Base-by-base conservation (phyloP, 64 coral and sea anemone genomes). In the Montipora cactus region DNA sequence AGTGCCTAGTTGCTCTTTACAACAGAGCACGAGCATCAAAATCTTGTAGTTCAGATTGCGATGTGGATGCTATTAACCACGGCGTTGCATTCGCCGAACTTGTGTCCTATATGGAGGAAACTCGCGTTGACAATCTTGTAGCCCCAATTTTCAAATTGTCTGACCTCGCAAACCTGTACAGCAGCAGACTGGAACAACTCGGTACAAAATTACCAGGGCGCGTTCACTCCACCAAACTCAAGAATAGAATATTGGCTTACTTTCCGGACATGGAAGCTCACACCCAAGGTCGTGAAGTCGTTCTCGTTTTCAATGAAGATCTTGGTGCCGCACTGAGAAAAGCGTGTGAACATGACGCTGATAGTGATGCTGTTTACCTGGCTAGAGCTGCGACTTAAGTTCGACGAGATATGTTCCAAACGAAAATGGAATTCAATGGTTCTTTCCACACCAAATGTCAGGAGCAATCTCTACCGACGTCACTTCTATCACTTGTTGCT, bases 161-260 rank as follows among this genome's bases (percentile, higher is more conserved):
- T 45, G 93, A 94, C 52, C 67, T 94, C 3, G 44, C 82, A 13
- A 83, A 55, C 10, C 19, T 84, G 21, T 94, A 89, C 53, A 59
- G 37, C 8, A 46, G 50, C n/a, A 83, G 78, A 66, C 76, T 94
- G 18, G 44, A 44, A 74, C 75, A 94, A 88, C 50, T 94, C n/a
- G 87, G 93, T 46, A 57, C 45, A 68, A 28, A 10, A 53, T 22
- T 59, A 37, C 8, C 2, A 62, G 77, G 87, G 8, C 71, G 74
- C 49, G 37, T 95, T 50, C 80, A 95, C 73, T 78, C 88, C 9
- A 95, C 80, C 18, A 80, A 75, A 91, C 81, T 95, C 15, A 91
- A 95, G 47, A 66, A 87, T 12, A 95, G 81, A 61, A 58, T 95
- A 91, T 14, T 87, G 28, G 72, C 48, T 64, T 67, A 77, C 25